Evolutionary conservation across 2,113 vertebrate genomes (phyloP).

Genomic region (Coregonus clupeaformis): DNA sequence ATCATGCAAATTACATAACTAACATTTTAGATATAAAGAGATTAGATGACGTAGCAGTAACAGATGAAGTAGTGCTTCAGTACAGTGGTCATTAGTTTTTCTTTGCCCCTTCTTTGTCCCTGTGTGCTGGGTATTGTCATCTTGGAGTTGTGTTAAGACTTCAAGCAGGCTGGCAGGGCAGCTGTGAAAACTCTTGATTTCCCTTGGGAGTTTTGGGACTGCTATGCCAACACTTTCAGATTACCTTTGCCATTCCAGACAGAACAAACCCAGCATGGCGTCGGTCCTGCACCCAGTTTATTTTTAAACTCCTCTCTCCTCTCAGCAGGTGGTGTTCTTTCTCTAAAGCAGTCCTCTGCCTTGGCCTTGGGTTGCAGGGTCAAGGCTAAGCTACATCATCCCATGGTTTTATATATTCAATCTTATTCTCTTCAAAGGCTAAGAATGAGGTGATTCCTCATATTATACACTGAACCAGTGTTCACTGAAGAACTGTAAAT

Average conservation of each 20-base stretch:
- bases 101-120: constrained; percentile 2
- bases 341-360: constrained; percentile 36
- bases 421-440: neutral
- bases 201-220: constrained; percentile 51
- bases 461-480: no score
- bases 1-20: no score
- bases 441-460: no score
- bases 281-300: constrained; percentile 34
- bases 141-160: constrained; percentile 45
- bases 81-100: neutral
- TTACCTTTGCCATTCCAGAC: constrained; percentile 50
- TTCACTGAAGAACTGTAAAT: no score
- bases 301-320: constrained; percentile 49
- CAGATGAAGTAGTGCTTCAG: no score
- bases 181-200: constrained; percentile 68
- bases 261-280: constrained; percentile 48
- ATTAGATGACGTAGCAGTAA: no score
- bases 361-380: constrained; percentile 42
- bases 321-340: constrained; percentile 8
- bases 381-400: constrained; percentile 31
- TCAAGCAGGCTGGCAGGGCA: constrained; percentile 50
- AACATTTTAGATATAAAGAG: no score
- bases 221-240: constrained; percentile 60
- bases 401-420: neutral
- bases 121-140: constrained; percentile 40